phyloP scores from a whole-genome alignment of 2,797 vertebrate species.

The Siniperca scherzeri region DNA sequence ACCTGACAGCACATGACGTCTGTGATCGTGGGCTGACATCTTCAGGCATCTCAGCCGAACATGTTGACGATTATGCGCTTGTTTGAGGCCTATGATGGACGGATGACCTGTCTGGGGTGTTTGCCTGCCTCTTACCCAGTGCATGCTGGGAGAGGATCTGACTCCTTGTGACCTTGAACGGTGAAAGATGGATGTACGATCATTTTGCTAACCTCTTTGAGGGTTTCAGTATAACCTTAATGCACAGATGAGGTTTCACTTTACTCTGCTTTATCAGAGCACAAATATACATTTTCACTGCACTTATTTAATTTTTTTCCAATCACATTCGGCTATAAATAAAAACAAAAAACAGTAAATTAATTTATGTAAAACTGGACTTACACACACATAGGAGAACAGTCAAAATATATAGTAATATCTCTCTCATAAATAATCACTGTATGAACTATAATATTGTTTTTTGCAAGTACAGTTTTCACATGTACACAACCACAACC shows the following conservation, averaged over 20 bases:
- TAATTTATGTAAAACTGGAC: background rate
- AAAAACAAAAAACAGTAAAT: background rate
- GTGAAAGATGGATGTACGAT: slow-evolving; percentile 5
- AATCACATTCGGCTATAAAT: background rate
- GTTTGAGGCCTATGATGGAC: slow-evolving; percentile 11
- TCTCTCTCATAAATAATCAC: background rate
- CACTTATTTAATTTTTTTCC: background rate
- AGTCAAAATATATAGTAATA: background rate
- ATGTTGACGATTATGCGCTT: background rate
- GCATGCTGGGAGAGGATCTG: background rate
- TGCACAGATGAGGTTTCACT: slow-evolving; percentile 2
- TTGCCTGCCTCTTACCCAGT: background rate
- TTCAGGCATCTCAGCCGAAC: slow-evolving; percentile 15
- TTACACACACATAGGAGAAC: background rate
- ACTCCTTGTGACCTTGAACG: slow-evolving; percentile 21
- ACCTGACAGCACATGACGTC: slow-evolving; percentile 64
- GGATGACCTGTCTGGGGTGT: background rate
- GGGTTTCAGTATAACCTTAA: background rate
- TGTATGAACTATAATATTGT: background rate
- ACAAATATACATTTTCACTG: slow-evolving; percentile 3
- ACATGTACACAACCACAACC: background rate
- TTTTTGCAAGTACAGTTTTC: background rate
- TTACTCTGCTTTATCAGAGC: slow-evolving; percentile 7
- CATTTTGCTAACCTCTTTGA: background rate
- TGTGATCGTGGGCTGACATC: slow-evolving; percentile 34